Conservation (phyloP, 2,113 vertebrate genomes). For the Excalfactoria chinensis region DNA sequence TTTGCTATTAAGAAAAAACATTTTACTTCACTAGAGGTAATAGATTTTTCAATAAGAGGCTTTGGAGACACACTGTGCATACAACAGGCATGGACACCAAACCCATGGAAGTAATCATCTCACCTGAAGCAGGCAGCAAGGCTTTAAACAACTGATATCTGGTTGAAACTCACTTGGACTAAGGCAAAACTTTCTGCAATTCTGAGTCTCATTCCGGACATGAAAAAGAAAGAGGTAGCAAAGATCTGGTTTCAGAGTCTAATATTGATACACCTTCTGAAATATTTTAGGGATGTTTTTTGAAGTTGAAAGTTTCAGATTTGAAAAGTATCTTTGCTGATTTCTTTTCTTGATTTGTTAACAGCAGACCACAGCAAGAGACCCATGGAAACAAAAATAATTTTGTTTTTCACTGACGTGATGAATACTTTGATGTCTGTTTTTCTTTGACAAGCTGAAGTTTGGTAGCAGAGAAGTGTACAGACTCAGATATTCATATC, state of each 20-base stretch:
- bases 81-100: not conserved
- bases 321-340: not conserved
- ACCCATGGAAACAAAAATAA: not conserved
- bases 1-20: conserved; percentile 24
- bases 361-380: not conserved
- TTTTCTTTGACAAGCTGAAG: not conserved
- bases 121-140: not conserved
- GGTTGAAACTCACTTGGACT: not conserved
- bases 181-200: not conserved
- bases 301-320: not conserved
- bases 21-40: not conserved
- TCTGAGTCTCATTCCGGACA: not conserved
- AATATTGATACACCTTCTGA: not conserved
- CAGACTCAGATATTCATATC: not conserved
- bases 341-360: not conserved
- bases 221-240: not conserved
- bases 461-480: not conserved
- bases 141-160: not conserved
- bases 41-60: not conserved
- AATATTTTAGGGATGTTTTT: not conserved
- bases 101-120: not conserved
- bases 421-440: not conserved
- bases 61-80: not conserved
- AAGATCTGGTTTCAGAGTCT: not conserved
- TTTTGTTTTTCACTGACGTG: not conserved